phyloP scores from a whole-genome alignment of 1,140 invertebrate species.

The Diprion similis region DNA sequence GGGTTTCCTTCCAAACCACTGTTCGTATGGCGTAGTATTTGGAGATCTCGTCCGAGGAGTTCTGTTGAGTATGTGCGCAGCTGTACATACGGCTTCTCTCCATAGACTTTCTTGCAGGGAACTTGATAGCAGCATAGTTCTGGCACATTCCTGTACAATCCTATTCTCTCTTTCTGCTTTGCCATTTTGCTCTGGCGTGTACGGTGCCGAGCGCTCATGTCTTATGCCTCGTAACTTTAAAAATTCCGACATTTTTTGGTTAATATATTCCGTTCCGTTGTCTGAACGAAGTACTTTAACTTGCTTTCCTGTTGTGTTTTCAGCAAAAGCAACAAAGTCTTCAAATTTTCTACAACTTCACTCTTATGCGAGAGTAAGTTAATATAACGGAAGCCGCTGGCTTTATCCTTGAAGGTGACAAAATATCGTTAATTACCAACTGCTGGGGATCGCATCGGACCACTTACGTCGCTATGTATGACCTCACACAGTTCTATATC shows the following conservation, averaged over 20 bases:
- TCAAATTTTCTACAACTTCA: conserved; percentile 45
- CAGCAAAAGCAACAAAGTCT: conserved; percentile 36
- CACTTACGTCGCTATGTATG: conserved; percentile 36
- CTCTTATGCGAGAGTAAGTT: conserved; percentile 47
- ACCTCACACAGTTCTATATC: conserved; percentile 35
- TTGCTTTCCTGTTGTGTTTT: conserved; percentile 42
- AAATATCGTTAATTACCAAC: conserved; percentile 48
- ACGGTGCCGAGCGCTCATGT: conserved; percentile 35
- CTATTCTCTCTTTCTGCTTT: conserved; percentile 49
- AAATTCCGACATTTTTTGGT: conserved; percentile 10
- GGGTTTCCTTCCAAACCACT: conserved; percentile 19
- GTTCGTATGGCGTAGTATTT: conserved; percentile 20
- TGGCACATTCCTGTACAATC: conserved; percentile 47
- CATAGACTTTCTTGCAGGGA: conserved; percentile 47
- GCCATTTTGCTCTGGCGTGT: conserved; percentile 52
- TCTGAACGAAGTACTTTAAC: conserved; percentile 35
- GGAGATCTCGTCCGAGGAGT: not conserved
- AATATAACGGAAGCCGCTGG: conserved; percentile 41
- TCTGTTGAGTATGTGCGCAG: conserved; percentile 43
- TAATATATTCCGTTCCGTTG: conserved; percentile 26
- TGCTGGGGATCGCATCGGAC: conserved; percentile 40
- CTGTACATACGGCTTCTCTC: conserved; percentile 55
- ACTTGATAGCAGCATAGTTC: conserved; percentile 44
- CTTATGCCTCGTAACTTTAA: conserved; percentile 21
- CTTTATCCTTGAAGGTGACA: conserved; percentile 40